phyloP scores from a whole-genome alignment of 2,888 invertebrate species.

The Odontomyia ornata region DNA sequence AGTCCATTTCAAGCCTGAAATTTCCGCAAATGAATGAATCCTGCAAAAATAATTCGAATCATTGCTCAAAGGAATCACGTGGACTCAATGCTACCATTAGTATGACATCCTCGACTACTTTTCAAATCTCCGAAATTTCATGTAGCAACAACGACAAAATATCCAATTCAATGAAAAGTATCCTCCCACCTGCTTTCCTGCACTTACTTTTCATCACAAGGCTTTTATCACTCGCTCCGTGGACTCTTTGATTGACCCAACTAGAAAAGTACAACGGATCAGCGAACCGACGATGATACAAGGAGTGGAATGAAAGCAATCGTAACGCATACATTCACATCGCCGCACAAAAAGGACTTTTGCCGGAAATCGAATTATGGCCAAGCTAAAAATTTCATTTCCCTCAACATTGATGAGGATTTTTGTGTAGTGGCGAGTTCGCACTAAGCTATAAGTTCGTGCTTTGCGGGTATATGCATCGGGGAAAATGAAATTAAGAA shows the following conservation, averaged over 20 bases:
- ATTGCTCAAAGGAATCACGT: too few relatives aligned
- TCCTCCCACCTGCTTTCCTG: not conserved
- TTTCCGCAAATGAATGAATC: too few relatives aligned
- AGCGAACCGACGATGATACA: not conserved
- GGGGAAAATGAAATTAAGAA: conserved; percentile 46
- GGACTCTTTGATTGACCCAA: not conserved
- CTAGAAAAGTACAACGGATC: not conserved
- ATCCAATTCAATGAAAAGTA: too few relatives aligned
- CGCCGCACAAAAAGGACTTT: conserved; percentile 12
- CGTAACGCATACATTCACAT: not conserved
- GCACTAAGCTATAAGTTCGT: conserved; percentile 3
- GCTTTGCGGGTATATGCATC: not conserved
- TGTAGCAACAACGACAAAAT: too few relatives aligned
- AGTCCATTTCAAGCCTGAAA: too few relatives aligned
- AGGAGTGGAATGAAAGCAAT: not conserved
- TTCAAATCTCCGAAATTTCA: too few relatives aligned
- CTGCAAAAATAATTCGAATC: too few relatives aligned
- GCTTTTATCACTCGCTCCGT: not conserved
- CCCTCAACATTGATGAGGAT: conserved; percentile 37
- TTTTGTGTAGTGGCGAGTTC: conserved; percentile 21
- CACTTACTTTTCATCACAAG: not conserved
- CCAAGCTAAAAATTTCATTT: conserved; percentile 37
- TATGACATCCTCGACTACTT: too few relatives aligned
- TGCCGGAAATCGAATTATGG: conserved; percentile 42
- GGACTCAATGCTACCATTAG: too few relatives aligned